Conservation (phyloP, 1,140 invertebrate species). For the Coptotermes formosanus region DNA sequence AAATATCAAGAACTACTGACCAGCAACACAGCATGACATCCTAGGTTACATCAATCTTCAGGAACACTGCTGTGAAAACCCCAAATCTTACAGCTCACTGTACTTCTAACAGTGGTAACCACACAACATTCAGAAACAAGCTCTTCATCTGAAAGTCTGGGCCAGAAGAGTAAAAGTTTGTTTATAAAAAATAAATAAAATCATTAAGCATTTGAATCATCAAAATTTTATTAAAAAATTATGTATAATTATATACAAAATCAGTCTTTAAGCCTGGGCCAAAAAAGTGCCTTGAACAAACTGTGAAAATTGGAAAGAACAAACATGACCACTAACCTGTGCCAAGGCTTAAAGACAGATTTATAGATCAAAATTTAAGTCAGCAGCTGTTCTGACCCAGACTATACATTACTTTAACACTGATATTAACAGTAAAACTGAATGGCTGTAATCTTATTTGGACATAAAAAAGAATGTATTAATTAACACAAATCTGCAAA, state of each 20-base stretch:
- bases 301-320: not conserved
- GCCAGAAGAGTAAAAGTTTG: not conserved
- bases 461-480: not conserved
- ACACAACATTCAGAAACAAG: too few species aligned
- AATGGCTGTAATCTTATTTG: not conserved
- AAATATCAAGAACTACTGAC: too few species aligned
- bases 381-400: not conserved
- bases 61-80: too few species aligned
- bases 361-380: not conserved
- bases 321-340: not conserved
- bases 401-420: not conserved
- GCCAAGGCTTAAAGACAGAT: not conserved
- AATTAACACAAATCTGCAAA: too few species aligned
- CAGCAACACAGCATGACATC: too few species aligned
- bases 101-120: too few species aligned
- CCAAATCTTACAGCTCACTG: too few species aligned
- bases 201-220: not conserved
- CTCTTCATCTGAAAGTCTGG: not conserved
- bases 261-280: constrained; percentile 28
- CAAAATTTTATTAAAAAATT: not conserved
- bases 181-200: not conserved
- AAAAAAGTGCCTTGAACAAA: constrained; percentile 19
- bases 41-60: too few species aligned
- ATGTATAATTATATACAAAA: not conserved
- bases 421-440: not conserved